phyloP scores from a whole-genome alignment of 2,797 vertebrate species.

The Strix occidentalis region DNA sequence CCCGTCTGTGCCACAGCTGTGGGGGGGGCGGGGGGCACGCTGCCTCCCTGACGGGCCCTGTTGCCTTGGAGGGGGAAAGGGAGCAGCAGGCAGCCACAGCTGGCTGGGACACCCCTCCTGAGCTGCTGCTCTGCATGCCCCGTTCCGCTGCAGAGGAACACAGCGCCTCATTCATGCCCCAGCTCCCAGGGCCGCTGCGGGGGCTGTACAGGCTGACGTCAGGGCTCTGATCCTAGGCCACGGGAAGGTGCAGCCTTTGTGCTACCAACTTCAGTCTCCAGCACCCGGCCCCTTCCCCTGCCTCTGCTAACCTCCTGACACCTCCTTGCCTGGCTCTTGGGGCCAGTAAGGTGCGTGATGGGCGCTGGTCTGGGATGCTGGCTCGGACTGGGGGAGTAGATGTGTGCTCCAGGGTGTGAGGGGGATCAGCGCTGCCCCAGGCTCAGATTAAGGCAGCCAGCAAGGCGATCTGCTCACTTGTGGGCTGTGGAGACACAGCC shows the following conservation, averaged over 20 bases:
- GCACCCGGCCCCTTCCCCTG: not conserved
- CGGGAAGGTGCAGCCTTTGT: not conserved
- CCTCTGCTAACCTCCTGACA: not conserved
- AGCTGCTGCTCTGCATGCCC: not conserved
- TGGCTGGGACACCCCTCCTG: not conserved
- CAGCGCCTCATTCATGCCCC: not conserved
- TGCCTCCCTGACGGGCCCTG: rapidly evolving
- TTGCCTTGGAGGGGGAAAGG: not conserved
- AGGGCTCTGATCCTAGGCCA: rapidly evolving
- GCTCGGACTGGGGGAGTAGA: rapidly evolving
- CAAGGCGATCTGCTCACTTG: rapidly evolving
- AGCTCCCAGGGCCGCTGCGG: not conserved
- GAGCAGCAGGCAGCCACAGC: not conserved
- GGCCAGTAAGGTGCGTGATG: rapidly evolving
- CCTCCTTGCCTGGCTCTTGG: not conserved
- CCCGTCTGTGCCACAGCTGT: rapidly evolving
- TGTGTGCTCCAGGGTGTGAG: not conserved
- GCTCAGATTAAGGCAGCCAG: too few species aligned
- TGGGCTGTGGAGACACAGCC: not conserved
- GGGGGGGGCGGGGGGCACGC: rapidly evolving
- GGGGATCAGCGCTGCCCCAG: not conserved
- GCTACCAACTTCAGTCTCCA: not conserved
- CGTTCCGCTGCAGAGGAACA: not conserved
- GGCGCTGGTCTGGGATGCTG: not conserved
- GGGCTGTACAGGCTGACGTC: not conserved